Evolutionary conservation across 2,797 vertebrate species (phyloP), one percentile per base, ranked within the genome.

Genomic region (Leptodactylus fallax): DNA sequence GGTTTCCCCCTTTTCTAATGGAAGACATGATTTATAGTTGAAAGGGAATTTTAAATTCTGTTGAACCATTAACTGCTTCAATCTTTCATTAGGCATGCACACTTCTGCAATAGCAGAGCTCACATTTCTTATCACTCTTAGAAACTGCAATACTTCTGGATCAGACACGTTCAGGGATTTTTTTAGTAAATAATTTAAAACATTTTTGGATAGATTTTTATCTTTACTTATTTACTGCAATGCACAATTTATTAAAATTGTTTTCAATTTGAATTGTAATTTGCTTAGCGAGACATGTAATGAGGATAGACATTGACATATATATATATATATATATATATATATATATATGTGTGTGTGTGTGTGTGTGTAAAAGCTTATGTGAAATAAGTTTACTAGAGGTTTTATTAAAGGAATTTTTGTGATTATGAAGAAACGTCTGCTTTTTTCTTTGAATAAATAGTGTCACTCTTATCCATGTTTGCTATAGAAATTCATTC

Each of bases 81-180:
- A 88, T 84, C 61, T 78, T 72, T 88, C 81, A 88, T 88, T 85
- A 88, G 82, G 76, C 87, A 85, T 88, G 87, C 81, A 83, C 81
- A 69, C 63, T 79, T 71, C 76, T 72, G 17, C 81, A 51, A 84
- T 88, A 88, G 84, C 72, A 13, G 63, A 87, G 53, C n/a, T 61
- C 74, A 85, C 87, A 84, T 79, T 84, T 83, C 11, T 84, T 79
- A 71, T 83, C 81, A 71, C 60, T 47, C 25, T 67, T 47, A 78
- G 55, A 83, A 71, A 84, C 27, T 51, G 80, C 74, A 69, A 72
- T 71, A 25, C 74, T 45, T 88, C 53, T 61, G 65, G n/a, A 53
- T 60, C 16, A 80, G 65, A 47, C n/a, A 61, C 63, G 61, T 4
- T 21, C 27, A 63, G 74, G n/a, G n/a, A n/a, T 76, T 72, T 58